Base-by-base conservation (phyloP, 2,113 vertebrate genomes). In the Amblyornis subalaris region DNA sequence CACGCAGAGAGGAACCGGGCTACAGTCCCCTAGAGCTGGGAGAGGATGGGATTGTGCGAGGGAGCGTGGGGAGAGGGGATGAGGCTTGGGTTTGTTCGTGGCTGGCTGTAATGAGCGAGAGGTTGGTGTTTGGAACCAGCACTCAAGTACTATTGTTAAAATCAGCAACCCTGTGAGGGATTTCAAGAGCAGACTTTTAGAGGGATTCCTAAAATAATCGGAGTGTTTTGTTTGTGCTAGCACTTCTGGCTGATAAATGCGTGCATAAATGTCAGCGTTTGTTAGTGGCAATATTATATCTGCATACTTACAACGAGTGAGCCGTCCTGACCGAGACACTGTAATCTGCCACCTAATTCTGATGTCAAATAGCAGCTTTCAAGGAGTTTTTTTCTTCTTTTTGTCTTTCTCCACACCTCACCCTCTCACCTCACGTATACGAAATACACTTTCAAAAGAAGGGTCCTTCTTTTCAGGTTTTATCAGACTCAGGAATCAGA, bases 401-500 rank as follows among this genome's bases (percentile, higher is more conserved):
- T 13, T 18, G 2, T 31, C 8, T 35, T 54, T 20, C 6, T 48
- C 35, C 22, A 23, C 1, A 6, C 12, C 6, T 1, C 1, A 3
- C 7, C 15, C 5, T 3, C 12, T 12, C 45, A 31, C n/a, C 5
- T 9, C 15, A 13, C 0, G 0, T 4, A 13, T 18, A 33, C 35
- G 26, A 75, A 74, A 70, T 40, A 38, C 2, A 4, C 11, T 6
- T 14, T 60, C 24, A 0, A 4, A 60, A 31, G 45, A 65, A 51
- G 26, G 28, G 7, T 18, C 4, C 28, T 40, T 10, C n/a, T 53
- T 66, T 53, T 51, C 13, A 35, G 45, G 19, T 77, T 69, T 89
- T 75, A 38, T 45, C 54, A 55, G 28, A 31, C 4, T 23, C 14
- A 3, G 40, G 7, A 73, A 67, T 29, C 62, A 48, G 71, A 82